Conservation (phyloP, 2,888 invertebrate genomes). For the Drosophila eohydei region DNA sequence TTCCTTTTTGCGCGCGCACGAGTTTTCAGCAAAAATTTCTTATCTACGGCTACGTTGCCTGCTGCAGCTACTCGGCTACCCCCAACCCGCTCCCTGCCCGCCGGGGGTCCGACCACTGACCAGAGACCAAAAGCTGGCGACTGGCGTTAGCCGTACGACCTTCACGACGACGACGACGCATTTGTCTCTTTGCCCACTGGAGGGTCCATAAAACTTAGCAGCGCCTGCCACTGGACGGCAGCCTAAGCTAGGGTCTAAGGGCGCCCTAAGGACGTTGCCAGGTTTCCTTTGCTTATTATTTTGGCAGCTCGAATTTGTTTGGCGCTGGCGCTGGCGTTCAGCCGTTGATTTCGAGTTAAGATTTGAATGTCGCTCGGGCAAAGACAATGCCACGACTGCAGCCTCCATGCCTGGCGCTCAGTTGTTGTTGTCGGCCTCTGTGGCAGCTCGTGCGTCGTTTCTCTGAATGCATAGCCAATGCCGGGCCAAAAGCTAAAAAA, state of each 20-base stretch:
- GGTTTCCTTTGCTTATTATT: slow-evolving; percentile 69
- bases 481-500: background rate
- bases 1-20: slow-evolving; percentile 76
- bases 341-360: slow-evolving; percentile 83
- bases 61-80: background rate
- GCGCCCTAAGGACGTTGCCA: slow-evolving; percentile 6
- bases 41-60: slow-evolving; percentile 55
- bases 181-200: slow-evolving; percentile 64
- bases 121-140: slow-evolving; percentile 3
- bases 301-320: slow-evolving; percentile 82
- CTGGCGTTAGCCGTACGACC: slow-evolving; percentile 67
- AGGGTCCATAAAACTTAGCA: slow-evolving; percentile 57
- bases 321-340: slow-evolving; percentile 65
- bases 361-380: slow-evolving; percentile 81
- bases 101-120: slow-evolving; percentile 12
- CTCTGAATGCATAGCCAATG: slow-evolving; percentile 40
- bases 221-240: slow-evolving; percentile 39
- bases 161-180: slow-evolving; percentile 55
- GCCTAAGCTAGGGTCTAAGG: slow-evolving; percentile 8
- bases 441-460: slow-evolving; percentile 66
- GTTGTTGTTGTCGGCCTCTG: slow-evolving; percentile 7
- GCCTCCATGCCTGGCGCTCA: slow-evolving; percentile 26
- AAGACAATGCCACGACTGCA: slow-evolving; percentile 57
- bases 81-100: background rate
- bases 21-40: slow-evolving; percentile 80